A percentile compares a stretch with the other conserved stretches of the same genome.
Evolutionary conservation across 1,140 invertebrate genomes (phyloP).

Genomic region (Capitella teleta): DNA sequence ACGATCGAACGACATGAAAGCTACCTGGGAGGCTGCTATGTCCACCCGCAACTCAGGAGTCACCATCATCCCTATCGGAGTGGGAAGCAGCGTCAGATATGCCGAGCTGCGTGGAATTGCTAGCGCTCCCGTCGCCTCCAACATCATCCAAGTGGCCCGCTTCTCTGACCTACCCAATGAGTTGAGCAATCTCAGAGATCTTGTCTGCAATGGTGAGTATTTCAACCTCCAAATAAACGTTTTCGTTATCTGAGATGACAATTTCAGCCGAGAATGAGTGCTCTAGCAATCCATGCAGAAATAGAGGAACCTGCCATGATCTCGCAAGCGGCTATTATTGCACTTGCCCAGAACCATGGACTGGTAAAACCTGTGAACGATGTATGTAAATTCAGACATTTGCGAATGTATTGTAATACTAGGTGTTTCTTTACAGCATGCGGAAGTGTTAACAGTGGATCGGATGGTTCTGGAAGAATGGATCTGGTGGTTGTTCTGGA

Average conservation of each 20-base stretch:
- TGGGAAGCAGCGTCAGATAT: not conserved
- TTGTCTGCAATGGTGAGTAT: slow-evolving; percentile 9
- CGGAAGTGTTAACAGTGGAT: no score
- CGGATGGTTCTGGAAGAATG: slow-evolving; percentile 1
- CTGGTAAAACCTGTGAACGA: no score
- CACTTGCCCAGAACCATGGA: no score
- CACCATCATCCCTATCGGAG: not conserved
- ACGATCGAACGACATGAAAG: slow-evolving; percentile 5
- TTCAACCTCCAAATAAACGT: no score
- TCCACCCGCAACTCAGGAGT: not conserved
- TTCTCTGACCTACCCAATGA: not conserved
- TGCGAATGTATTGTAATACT: no score
- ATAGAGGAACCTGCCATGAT: no score
- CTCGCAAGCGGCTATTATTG: no score
- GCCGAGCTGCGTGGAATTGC: slow-evolving; percentile 3
- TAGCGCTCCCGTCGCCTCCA: not conserved
- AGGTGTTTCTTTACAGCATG: no score
- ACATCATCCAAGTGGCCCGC: not conserved
- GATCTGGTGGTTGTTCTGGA: slow-evolving; percentile 5
- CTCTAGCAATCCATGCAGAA: no score
- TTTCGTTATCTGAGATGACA: no score
- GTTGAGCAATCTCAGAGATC: not conserved
- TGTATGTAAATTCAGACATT: no score
- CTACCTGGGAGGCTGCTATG: slow-evolving; percentile 2
- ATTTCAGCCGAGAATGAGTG: no score